These are phyloP conservation scores for Sicus ferrugineus DNA, from an alignment of 2,888 invertebrate genomes.

Conservation along the genomic window DNA sequence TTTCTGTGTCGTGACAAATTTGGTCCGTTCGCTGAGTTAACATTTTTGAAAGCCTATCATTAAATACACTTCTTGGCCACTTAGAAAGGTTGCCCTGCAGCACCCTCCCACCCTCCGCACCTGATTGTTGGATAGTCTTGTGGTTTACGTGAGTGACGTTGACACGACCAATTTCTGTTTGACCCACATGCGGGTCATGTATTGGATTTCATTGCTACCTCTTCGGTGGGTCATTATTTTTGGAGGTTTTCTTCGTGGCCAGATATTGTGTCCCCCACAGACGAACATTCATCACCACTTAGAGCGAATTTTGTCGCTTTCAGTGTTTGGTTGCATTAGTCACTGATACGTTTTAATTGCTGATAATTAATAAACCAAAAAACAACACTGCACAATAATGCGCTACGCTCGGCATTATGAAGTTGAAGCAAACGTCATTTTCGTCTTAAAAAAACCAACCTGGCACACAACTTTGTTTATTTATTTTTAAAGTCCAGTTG, in stretches of 20 bases:
- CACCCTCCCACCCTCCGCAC: too few relatives aligned
- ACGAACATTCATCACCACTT: slow-evolving; percentile 58
- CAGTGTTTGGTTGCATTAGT: slow-evolving; percentile 1
- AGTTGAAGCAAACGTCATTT: too few relatives aligned
- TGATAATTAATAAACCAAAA: slow-evolving; percentile 16
- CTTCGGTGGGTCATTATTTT: slow-evolving; percentile 37
- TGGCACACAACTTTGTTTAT: too few relatives aligned
- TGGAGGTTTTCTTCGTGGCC: slow-evolving; percentile 45
- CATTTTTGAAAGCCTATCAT: slow-evolving; percentile 55
- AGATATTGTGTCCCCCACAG: slow-evolving; percentile 49
- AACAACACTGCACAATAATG: not conserved
- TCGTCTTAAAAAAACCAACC: too few relatives aligned
- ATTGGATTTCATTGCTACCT: slow-evolving; percentile 3
- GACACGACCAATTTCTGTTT: not conserved
- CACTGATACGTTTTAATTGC: slow-evolving; percentile 12
- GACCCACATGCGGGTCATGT: slow-evolving; percentile 10
- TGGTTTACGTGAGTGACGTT: slow-evolving; percentile 1
- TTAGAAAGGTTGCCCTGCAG: slow-evolving; percentile 6
- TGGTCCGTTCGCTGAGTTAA: slow-evolving; percentile 52
- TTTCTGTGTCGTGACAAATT: slow-evolving; percentile 58
- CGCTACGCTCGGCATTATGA: too few relatives aligned
- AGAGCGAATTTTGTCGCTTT: slow-evolving; percentile 32
- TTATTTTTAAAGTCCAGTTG: too few relatives aligned
- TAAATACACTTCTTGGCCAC: slow-evolving; percentile 46
- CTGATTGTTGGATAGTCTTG: too few relatives aligned